A percentile compares a stretch with the other conserved stretches of the same genome.
phyloP scores from a whole-genome alignment of 2,113 vertebrate species.

The Misgurnus anguillicaudatus region DNA sequence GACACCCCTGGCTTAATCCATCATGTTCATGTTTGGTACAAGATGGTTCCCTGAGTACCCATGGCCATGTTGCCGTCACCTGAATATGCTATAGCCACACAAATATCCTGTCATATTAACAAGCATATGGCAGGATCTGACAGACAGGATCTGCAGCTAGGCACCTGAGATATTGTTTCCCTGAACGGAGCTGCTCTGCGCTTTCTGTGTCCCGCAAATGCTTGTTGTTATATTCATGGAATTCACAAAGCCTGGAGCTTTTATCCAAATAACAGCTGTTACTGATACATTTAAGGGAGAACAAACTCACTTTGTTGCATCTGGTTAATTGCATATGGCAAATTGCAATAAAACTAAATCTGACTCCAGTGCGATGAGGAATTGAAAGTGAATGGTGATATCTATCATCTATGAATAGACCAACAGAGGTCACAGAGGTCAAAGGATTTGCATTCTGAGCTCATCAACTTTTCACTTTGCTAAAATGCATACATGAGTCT shows the following conservation, averaged over 20 bases:
- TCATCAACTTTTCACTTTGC: conserved; percentile 42
- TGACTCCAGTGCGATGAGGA: neutral
- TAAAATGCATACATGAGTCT: conserved; percentile 1
- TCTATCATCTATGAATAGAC: neutral
- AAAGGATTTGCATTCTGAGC: conserved; percentile 7
- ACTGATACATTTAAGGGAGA: conserved; percentile 37
- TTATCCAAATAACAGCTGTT: conserved; percentile 54
- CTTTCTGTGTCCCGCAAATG: conserved; percentile 52
- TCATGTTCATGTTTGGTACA: neutral
- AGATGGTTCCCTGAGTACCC: conserved; percentile 4
- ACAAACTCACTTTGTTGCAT: neutral
- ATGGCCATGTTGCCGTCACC: conserved; percentile 28
- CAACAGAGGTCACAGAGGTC: neutral
- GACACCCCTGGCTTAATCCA: neutral
- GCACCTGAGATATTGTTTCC: conserved; percentile 45
- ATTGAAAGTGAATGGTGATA: neutral
- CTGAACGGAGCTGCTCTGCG: conserved; percentile 41
- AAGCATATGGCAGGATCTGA: conserved; percentile 48
- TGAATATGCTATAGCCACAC: neutral
- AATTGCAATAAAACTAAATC: conserved; percentile 3
- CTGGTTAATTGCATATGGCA: conserved; percentile 28
- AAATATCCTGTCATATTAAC: conserved; percentile 45
- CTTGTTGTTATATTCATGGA: conserved; percentile 60
- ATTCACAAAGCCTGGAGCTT: conserved; percentile 49
- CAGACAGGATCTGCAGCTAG: neutral